These are phyloP conservation scores for Tiliacea citrago DNA, from an alignment of 2,888 invertebrate species.

Conservation along the genomic window DNA sequence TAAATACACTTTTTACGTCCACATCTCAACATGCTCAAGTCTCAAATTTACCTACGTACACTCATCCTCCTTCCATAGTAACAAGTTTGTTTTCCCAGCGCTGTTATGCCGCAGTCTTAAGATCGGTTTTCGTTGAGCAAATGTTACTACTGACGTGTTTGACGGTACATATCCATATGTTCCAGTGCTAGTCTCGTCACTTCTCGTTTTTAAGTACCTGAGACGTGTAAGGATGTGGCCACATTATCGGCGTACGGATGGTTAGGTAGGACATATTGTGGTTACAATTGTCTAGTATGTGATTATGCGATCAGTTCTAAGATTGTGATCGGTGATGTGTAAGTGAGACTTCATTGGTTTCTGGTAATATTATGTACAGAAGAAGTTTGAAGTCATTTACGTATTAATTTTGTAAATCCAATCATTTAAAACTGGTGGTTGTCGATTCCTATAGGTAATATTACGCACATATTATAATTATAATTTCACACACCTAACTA, in stretches of 20 bases:
- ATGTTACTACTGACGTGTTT: background rate
- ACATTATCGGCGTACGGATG: conserved; percentile 15
- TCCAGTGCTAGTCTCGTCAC: conserved; percentile 26
- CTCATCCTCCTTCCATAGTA: background rate
- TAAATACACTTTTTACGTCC: conserved; percentile 44
- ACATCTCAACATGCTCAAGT: conserved; percentile 10
- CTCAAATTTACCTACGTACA: conserved; percentile 13
- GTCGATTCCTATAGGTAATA: too few relatives aligned
- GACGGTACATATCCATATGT: conserved; percentile 12
- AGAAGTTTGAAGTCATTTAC: too few relatives aligned
- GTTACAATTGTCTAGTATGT: background rate
- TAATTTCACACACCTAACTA: too few relatives aligned
- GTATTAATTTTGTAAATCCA: too few relatives aligned
- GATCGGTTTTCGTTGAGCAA: conserved; percentile 7
- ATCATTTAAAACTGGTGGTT: too few relatives aligned
- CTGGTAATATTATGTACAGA: too few relatives aligned
- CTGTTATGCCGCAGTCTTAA: background rate
- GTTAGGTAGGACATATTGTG: background rate
- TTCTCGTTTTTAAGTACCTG: conserved; percentile 45
- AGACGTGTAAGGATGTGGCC: conserved; percentile 18
- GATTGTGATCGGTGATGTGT: too few relatives aligned
- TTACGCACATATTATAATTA: too few relatives aligned
- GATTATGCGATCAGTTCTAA: too few relatives aligned
- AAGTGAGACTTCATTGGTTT: too few relatives aligned
- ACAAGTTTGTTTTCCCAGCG: background rate